Conservation (phyloP, 1,140 invertebrate genomes). For the Drosophila nasuta region DNA sequence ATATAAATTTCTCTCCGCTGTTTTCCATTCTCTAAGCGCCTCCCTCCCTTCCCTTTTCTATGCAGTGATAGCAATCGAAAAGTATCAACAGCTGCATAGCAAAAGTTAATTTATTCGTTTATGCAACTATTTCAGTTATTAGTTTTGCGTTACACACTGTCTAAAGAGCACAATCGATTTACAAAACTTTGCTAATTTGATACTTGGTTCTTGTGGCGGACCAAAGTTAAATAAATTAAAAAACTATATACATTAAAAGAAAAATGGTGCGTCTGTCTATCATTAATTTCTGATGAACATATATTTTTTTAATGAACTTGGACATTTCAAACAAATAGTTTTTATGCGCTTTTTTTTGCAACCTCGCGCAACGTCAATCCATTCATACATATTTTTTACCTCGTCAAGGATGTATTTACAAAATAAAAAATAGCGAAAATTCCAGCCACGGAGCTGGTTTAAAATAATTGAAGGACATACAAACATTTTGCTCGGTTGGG, state of each 20-base stretch:
- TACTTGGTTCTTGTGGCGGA: slow-evolving; percentile 7
- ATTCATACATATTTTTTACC: slow-evolving; percentile 9
- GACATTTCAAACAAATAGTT: slow-evolving; percentile 61
- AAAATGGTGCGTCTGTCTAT: background rate
- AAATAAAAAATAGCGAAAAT: background rate
- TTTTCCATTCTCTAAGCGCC: slow-evolving; percentile 10
- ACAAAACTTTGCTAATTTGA: slow-evolving; percentile 55
- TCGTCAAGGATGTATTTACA: background rate
- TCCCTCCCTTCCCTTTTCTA: slow-evolving; percentile 9
- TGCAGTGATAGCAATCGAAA: slow-evolving; percentile 53
- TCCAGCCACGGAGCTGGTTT: slow-evolving; percentile 1
- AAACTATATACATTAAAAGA: slow-evolving; percentile 6
- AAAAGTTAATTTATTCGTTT: slow-evolving; percentile 63
- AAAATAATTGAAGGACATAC: slow-evolving; percentile 54
- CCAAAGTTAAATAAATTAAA: slow-evolving; percentile 20
- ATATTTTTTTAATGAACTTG: slow-evolving; percentile 69
- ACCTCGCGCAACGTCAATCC: slow-evolving; percentile 39
- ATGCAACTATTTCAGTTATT: slow-evolving; percentile 16
- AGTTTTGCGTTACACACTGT: slow-evolving; percentile 19
- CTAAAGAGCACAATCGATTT: slow-evolving; percentile 47
- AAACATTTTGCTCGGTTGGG: slow-evolving; percentile 26
- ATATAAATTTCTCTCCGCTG: slow-evolving; percentile 9
- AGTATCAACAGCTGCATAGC: slow-evolving; percentile 55
- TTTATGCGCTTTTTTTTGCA: slow-evolving; percentile 27
- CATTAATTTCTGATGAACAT: slow-evolving; percentile 19